phyloP scores from a whole-genome alignment of 2,888 invertebrate species.

The Pyrocoelia pectoralis region DNA sequence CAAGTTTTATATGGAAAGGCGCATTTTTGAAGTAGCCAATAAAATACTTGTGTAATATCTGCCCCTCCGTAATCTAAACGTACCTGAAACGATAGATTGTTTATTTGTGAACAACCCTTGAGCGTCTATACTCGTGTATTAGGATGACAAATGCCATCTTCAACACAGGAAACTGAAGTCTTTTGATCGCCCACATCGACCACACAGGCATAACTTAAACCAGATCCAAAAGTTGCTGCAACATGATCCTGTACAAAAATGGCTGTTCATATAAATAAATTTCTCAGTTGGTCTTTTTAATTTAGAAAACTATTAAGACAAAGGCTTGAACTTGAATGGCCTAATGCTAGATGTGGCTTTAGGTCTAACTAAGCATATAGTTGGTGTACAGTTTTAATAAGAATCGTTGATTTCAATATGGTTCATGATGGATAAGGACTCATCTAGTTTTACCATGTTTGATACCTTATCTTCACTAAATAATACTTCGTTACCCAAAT shows the following conservation, averaged over 20 bases:
- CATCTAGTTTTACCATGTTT: too few relatives aligned
- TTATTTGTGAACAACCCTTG: constrained; percentile 4
- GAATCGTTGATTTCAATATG: too few relatives aligned
- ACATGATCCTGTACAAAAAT: constrained; percentile 76
- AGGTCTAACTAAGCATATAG: too few relatives aligned
- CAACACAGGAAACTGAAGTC: constrained; percentile 94
- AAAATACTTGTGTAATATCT: constrained; percentile 89
- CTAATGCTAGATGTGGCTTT: too few relatives aligned
- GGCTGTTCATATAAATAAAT: too few relatives aligned
- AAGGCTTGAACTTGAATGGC: too few relatives aligned
- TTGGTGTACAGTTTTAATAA: too few relatives aligned
- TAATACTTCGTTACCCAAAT: too few relatives aligned
- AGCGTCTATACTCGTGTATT: constrained; percentile 72
- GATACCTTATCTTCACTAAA: too few relatives aligned
- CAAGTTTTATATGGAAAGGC: constrained; percentile 90
- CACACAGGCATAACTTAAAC: constrained; percentile 88
- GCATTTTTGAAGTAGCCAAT: constrained; percentile 87
- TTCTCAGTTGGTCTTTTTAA: too few relatives aligned
- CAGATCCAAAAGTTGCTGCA: constrained; percentile 85
- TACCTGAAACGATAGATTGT: constrained; percentile 50
- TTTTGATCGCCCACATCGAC: constrained; percentile 96
- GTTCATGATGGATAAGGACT: too few relatives aligned
- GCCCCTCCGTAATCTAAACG: constrained; percentile 89
- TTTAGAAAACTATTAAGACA: too few relatives aligned
- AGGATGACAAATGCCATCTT: constrained; percentile 93